Evolutionary conservation across 2,797 vertebrate species (phyloP).

Genomic region (Acrossocheilus fasciatus): DNA sequence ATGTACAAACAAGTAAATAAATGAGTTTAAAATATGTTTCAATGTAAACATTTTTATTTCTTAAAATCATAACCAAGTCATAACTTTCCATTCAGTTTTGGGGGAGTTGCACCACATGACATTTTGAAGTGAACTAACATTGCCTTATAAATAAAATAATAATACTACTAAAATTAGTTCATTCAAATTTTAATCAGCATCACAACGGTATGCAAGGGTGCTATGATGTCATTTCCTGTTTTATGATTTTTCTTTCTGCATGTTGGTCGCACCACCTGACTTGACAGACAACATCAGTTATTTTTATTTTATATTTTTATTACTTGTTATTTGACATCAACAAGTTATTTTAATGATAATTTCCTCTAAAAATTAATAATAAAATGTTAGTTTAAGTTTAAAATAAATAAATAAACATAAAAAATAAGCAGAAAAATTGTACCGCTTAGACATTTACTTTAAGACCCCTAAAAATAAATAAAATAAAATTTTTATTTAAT

Average conservation of each 20-base stretch:
- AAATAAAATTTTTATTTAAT: neutral
- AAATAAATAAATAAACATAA: too few species aligned
- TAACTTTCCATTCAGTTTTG: neutral
- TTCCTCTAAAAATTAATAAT: neutral
- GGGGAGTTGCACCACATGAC: neutral
- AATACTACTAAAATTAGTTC: neutral
- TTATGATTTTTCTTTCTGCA: neutral
- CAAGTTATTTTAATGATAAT: neutral
- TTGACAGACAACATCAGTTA: neutral
- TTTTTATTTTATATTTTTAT: too few species aligned
- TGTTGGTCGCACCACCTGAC: neutral
- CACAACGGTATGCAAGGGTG: neutral
- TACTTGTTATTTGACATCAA: too few species aligned
- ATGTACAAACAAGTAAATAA: neutral
- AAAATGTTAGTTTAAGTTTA: neutral
- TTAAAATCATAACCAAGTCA: neutral
- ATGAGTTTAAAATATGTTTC: neutral
- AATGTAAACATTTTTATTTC: neutral
- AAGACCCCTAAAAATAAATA: neutral
- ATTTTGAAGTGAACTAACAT: neutral
- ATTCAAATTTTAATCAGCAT: neutral
- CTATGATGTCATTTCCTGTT: neutral
- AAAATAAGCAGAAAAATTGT: neutral
- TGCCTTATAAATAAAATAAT: neutral
- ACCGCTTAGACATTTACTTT: neutral